Evolutionary conservation across 2,888 invertebrate species (phyloP), one percentile per base, ranked within the genome.

Genomic region (Pristionchus arcanus): DNA sequence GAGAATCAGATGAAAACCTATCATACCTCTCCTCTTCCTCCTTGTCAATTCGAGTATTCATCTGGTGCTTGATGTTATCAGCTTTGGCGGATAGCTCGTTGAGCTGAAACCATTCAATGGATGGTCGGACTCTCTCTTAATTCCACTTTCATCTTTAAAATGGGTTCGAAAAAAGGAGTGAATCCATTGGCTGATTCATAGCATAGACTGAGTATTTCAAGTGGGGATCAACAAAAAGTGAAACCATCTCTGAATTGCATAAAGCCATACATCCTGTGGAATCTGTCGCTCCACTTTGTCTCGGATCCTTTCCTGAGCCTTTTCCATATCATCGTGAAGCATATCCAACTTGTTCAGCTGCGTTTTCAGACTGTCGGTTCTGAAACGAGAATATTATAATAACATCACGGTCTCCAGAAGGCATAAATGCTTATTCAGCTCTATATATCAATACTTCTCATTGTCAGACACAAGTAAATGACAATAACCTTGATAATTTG

Each of bases 271-370:
- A 91, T 95, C 95, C 84, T 94, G 92, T 0, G 95, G 95, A 87
- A 95, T 94, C 89, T 95, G 95, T 16, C 94, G 90, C 81, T 95
- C 95, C 15, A 95, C 94, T 90, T 95, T 95, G 87, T 95, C 95
- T 34, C 94, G 74, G 7, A 95, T 92, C 42, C 93, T 84, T 34
- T 94, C 94, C 49, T 95, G 94, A 28, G 94, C 92, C 87, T 93
- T 92, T 81, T 94, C 95, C 91, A 95, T 93, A 81, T 95, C 95
- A 59, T 94, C 93, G 87, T 95, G 92, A n/a, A 94, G 74, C 19
- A 91, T 92, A 81, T 94, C 94, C 91, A 94, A 91, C 89, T 94
- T 93, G 68, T 91, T 91, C 77, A 94, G 84, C 86, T 94, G 94
- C 1, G 91, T 91, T 15, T 91, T 91, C 25, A 94, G 86, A 81